A percentile compares a stretch with the other conserved stretches of the same genome.
Conservation (phyloP, 1,140 invertebrate species). For the Orius laevigatus region DNA sequence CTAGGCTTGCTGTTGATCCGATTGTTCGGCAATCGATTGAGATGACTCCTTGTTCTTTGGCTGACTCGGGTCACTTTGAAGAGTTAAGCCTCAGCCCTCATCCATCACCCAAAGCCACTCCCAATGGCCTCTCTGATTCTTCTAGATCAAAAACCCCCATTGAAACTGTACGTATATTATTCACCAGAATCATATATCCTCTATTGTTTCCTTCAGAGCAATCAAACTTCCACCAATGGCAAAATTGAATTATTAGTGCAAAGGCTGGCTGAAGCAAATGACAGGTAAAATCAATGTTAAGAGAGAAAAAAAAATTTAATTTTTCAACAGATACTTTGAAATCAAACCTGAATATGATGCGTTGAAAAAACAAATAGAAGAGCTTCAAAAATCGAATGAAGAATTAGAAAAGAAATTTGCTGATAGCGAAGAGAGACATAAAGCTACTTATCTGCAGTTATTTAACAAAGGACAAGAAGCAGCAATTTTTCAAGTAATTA, state of each 20-base stretch:
- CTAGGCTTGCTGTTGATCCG: background rate
- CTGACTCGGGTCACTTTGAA: constrained; percentile 73
- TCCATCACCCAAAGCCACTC: constrained; percentile 8
- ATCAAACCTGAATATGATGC: constrained; percentile 27
- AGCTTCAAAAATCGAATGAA: constrained; percentile 36
- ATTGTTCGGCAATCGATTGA: constrained; percentile 5
- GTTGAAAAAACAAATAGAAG: constrained; percentile 23
- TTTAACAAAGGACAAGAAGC: constrained; percentile 65
- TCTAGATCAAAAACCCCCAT: background rate
- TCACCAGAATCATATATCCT: no score
- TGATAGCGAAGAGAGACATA: constrained; percentile 55
- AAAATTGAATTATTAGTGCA: constrained; percentile 57
- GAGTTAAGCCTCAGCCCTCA: constrained; percentile 36
- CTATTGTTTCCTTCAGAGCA: no score
- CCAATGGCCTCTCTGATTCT: background rate
- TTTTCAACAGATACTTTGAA: constrained; percentile 26
- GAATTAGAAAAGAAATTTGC: constrained; percentile 47
- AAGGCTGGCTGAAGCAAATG: constrained; percentile 61
- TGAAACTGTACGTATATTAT: no score
- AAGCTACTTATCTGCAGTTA: constrained; percentile 64
- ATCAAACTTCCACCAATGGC: constrained; percentile 45
- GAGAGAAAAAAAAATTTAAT: no score
- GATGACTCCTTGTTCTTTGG: constrained; percentile 35
- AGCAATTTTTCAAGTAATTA: constrained; percentile 44
- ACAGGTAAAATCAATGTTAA: constrained; percentile 23